A percentile compares a stretch with the other conserved stretches of the same genome.
phyloP scores from a whole-genome alignment of 2,888 invertebrate species.

The Epicampocera succincta region DNA sequence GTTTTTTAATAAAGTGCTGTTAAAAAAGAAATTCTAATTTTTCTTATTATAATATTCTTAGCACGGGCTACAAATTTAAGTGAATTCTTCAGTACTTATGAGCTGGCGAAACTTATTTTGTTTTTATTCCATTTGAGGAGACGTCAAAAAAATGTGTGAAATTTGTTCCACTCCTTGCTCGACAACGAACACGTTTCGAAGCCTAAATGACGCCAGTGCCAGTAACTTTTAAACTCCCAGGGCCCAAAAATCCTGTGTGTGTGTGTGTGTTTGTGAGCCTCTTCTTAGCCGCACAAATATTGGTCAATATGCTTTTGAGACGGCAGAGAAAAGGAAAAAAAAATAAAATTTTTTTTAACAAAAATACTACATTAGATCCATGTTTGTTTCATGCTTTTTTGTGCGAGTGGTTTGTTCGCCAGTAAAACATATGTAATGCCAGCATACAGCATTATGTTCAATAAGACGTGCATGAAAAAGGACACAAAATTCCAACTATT shows the following conservation, averaged over 20 bases:
- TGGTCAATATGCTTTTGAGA: conserved; percentile 48
- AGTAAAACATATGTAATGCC: conserved; percentile 51
- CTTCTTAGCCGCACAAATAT: conserved; percentile 34
- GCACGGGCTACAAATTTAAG: not conserved
- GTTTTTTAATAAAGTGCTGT: conserved; percentile 8
- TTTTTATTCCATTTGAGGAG: not conserved
- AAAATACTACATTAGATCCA: conserved; percentile 13
- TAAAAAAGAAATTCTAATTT: no score
- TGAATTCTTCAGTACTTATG: no score
- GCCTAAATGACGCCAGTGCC: conserved; percentile 59
- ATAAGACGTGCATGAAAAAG: conserved; percentile 38
- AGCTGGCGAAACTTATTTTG: no score
- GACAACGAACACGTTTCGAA: conserved; percentile 15
- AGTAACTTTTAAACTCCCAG: not conserved
- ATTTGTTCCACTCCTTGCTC: conserved; percentile 45
- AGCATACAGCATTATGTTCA: conserved; percentile 41
- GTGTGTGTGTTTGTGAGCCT: not conserved
- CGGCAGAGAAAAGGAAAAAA: not conserved
- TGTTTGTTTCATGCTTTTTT: conserved; percentile 57
- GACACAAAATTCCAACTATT: conserved; percentile 9
- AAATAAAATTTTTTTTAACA: not conserved
- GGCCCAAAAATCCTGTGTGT: not conserved
- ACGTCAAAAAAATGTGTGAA: conserved; percentile 36
- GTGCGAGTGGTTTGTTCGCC: conserved; percentile 47
- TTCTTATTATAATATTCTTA: no score